Conservation (phyloP, 2,113 vertebrate genomes). For the Rissa tridactyla region DNA sequence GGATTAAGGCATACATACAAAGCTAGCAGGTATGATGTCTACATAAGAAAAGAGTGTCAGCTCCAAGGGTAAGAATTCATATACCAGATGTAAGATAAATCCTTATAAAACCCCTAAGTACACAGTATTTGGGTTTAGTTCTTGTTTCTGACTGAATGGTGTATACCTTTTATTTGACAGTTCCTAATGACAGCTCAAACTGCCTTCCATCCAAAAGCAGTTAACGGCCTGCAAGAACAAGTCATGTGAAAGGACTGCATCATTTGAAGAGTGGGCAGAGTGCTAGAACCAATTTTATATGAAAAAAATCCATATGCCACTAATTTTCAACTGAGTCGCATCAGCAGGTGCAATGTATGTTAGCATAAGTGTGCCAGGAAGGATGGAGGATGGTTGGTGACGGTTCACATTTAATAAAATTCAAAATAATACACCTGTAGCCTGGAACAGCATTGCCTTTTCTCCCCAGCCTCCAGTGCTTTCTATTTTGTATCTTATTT, state of each 20-base stretch:
- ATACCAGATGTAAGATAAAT: not conserved
- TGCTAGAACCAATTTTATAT: not conserved
- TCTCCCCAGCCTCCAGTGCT: not conserved
- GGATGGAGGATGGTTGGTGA: not conserved
- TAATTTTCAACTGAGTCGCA: not conserved
- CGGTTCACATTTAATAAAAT: not conserved
- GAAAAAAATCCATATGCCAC: not conserved
- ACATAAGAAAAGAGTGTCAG: constrained; percentile 13
- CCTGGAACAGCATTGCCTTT: not conserved
- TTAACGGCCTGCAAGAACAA: not conserved
- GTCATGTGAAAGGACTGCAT: not conserved
- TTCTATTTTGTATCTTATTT: not conserved
- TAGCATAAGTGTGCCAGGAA: not conserved
- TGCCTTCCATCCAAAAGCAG: not conserved
- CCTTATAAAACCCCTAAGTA: not conserved
- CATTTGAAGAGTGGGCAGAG: not conserved
- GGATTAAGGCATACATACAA: constrained; percentile 10
- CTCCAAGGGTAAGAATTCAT: constrained; percentile 22
- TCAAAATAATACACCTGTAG: not conserved
- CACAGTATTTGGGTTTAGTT: not conserved
- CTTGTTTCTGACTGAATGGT: not conserved
- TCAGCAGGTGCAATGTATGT: not conserved
- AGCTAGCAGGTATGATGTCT: constrained; percentile 12
- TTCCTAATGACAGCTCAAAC: not conserved
- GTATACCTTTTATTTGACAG: not conserved